Conservation (phyloP, 1,140 invertebrate genomes). For the Manduca sexta region DNA sequence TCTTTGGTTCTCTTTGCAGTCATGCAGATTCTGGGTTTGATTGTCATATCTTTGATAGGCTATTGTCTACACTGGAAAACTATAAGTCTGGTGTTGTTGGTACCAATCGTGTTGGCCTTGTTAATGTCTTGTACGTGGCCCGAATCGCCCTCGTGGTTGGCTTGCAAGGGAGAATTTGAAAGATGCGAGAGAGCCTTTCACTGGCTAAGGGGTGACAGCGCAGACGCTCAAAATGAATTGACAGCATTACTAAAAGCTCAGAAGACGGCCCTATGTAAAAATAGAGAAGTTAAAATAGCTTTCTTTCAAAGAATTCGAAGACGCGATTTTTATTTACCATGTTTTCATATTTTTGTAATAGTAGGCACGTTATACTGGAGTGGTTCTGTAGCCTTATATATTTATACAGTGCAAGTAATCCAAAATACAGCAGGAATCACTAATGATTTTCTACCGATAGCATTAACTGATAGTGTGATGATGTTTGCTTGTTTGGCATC, state of each 20-base stretch:
- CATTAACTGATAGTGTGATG: background rate
- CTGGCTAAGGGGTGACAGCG: conserved; percentile 8
- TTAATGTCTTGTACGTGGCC: conserved; percentile 1
- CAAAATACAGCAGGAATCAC: background rate
- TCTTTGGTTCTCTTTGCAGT: background rate
- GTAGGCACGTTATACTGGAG: conserved; percentile 9
- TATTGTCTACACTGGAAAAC: conserved; percentile 12
- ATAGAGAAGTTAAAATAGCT: background rate
- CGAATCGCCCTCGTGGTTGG: conserved; percentile 11
- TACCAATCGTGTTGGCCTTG: conserved; percentile 1
- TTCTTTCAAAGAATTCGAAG: background rate
- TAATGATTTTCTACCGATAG: background rate
- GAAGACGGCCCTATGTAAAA: background rate
- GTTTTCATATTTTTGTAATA: conserved; percentile 7
- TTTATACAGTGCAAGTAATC: conserved; percentile 8
- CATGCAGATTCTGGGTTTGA: conserved; percentile 6
- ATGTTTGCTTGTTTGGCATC: background rate
- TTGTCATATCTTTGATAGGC: conserved; percentile 2
- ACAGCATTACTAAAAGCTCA: conserved; percentile 3
- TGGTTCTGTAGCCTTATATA: conserved; percentile 5
- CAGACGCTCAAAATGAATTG: conserved; percentile 6
- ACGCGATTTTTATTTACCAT: conserved; percentile 10
- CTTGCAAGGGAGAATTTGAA: conserved; percentile 7
- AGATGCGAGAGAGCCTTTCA: conserved; percentile 7
- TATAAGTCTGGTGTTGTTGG: conserved; percentile 4